Evolutionary conservation across 2,113 vertebrate genomes (phyloP).

Genomic region (Microtus richardsoni): DNA sequence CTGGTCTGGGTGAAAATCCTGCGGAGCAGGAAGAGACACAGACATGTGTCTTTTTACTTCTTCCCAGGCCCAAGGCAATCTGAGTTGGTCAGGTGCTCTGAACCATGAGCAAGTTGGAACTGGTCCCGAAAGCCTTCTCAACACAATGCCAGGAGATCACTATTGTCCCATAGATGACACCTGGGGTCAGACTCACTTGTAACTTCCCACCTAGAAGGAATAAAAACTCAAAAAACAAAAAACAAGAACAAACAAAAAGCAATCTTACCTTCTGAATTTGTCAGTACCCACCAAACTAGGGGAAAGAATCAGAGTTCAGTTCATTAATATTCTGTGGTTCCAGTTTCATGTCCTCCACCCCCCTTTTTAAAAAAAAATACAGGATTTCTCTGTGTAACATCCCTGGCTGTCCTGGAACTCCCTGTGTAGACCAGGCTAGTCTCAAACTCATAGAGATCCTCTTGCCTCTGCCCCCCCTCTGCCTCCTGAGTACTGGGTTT

Average conservation of each 20-base stretch:
- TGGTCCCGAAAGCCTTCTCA: conserved; percentile 21
- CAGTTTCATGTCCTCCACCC: neutral
- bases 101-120: neutral
- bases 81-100: neutral
- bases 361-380: too few species aligned
- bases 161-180: neutral
- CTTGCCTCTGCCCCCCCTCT: neutral
- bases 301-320: neutral
- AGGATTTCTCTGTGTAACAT: neutral
- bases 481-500: too few species aligned
- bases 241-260: neutral
- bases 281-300: neutral
- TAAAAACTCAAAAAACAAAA: conserved; percentile 2
- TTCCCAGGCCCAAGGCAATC: neutral
- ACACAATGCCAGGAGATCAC: neutral
- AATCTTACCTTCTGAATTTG: neutral
- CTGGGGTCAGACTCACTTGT: neutral
- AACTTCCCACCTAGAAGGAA: conserved; percentile 25
- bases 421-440: neutral
- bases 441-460: neutral
- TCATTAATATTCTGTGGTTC: neutral
- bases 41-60: neutral
- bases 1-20: neutral
- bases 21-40: neutral
- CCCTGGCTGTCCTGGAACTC: neutral